Percentiles rank a stretch among this genome's conserved stretches.
phyloP scores from a whole-genome alignment of 2,113 vertebrate genomes.

The Chelonoidis abingdonii region DNA sequence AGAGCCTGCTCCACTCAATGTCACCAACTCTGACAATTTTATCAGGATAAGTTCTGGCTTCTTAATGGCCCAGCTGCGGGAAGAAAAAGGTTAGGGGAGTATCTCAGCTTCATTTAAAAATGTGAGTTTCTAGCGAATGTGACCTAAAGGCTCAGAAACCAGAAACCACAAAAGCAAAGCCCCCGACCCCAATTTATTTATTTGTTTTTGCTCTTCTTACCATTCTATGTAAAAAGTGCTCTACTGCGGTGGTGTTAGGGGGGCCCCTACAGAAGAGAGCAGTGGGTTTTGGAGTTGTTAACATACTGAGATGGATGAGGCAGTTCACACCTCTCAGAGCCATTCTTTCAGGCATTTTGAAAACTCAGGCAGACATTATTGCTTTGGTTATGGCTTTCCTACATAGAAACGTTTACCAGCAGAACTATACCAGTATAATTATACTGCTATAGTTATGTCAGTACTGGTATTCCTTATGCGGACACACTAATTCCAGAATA shows the following conservation, averaged over 20 bases:
- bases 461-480: background rate
- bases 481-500: background rate
- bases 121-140: background rate
- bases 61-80: background rate
- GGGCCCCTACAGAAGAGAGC: background rate
- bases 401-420: background rate
- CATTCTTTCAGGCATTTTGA: background rate
- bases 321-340: rapidly evolving
- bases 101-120: background rate
- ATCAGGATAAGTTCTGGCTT: background rate
- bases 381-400: background rate
- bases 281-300: background rate
- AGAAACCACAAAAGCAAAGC: background rate
- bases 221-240: background rate
- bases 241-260: background rate
- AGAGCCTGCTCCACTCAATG: background rate
- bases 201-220: background rate
- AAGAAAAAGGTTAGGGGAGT: background rate
- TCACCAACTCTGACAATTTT: background rate
- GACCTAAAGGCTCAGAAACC: background rate
- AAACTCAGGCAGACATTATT: background rate
- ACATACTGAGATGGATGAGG: background rate
- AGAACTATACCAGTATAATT: background rate
- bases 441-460: background rate
- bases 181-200: background rate